Evolutionary conservation across 1,140 invertebrate genomes (phyloP).

Genomic region (Lordiphosa stackelbergi): DNA sequence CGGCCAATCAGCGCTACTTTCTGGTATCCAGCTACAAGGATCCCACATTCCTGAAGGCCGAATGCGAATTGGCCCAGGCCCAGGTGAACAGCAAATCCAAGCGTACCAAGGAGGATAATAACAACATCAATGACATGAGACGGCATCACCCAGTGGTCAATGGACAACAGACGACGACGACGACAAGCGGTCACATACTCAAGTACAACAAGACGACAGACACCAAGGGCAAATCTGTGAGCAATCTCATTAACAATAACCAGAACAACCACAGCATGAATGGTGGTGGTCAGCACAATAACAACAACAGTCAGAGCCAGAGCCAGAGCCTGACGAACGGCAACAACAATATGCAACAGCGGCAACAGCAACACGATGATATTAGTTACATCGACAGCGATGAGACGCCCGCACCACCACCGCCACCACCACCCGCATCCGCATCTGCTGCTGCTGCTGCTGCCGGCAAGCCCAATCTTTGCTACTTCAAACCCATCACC

Average conservation of each 20-base stretch:
- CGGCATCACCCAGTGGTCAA: constrained; percentile 48
- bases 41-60: constrained; percentile 66
- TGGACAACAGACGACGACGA: constrained; percentile 51
- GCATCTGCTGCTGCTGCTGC: neutral
- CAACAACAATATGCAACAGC: constrained; percentile 55
- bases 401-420: constrained; percentile 31
- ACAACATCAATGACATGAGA: constrained; percentile 63
- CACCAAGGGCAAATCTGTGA: too few species aligned
- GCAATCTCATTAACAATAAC: neutral
- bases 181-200: constrained; percentile 17
- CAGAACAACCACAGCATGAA: constrained; percentile 20
- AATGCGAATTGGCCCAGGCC: constrained; percentile 74
- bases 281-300: constrained; percentile 2
- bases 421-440: constrained; percentile 9
- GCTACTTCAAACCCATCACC: constrained; percentile 62
- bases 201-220: constrained; percentile 17
- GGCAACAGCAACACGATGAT: constrained; percentile 59
- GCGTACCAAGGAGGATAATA: constrained; percentile 30
- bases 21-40: constrained; percentile 63
- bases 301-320: constrained; percentile 1
- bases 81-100: constrained; percentile 46
- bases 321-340: constrained; percentile 12
- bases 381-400: constrained; percentile 76
- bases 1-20: constrained; percentile 67
- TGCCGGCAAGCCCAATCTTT: constrained; percentile 30